phyloP scores from a whole-genome alignment of 2,888 invertebrate species.

The Drosophila atroscutellata region DNA sequence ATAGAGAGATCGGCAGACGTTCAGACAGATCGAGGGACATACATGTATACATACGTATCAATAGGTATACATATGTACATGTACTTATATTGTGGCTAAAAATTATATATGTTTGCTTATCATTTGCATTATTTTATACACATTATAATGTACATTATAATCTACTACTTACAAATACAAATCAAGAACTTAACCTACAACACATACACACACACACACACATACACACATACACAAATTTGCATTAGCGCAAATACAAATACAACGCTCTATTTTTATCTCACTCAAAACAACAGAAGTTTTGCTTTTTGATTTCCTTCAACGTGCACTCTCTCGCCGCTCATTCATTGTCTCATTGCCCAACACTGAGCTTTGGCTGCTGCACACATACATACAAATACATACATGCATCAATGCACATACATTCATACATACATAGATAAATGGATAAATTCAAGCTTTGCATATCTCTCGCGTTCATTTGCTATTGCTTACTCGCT shows the following conservation, averaged over 20 bases:
- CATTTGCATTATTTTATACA: constrained; percentile 31
- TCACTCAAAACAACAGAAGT: neutral
- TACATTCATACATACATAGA: neutral
- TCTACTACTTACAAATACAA: constrained; percentile 15
- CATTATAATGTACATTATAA: constrained; percentile 3
- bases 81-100: neutral
- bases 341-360: constrained; percentile 45
- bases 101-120: constrained; percentile 14
- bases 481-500: constrained; percentile 18
- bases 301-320: constrained; percentile 13
- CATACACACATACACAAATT: constrained; percentile 18
- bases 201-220: constrained; percentile 21
- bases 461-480: constrained; percentile 4
- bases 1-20: constrained; percentile 1
- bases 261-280: constrained; percentile 12
- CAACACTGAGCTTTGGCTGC: constrained; percentile 9
- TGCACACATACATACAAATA: neutral
- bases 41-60: constrained; percentile 1
- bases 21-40: constrained; percentile 1
- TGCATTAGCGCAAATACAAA: constrained; percentile 13
- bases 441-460: neutral
- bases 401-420: neutral
- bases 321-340: constrained; percentile 22
- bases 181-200: constrained; percentile 28
- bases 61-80: constrained; percentile 1